Evolutionary conservation across 2,888 invertebrate species (phyloP).

Genomic region (Cataglyphis cursor): DNA sequence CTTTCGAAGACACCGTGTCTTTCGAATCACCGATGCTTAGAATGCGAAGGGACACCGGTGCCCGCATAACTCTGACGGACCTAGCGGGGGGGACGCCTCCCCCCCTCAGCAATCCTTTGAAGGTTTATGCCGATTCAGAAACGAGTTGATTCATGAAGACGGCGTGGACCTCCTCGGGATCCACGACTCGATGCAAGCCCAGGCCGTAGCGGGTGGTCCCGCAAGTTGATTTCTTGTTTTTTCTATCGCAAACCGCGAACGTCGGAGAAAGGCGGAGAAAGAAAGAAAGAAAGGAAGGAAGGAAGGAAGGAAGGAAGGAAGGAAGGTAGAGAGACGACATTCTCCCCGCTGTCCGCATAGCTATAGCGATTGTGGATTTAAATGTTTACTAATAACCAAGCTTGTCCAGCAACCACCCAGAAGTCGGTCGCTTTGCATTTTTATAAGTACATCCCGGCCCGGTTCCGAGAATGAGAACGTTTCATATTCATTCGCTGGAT

Average conservation of each 20-base stretch:
- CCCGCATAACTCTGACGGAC: slow-evolving; percentile 79
- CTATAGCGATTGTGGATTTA: slow-evolving; percentile 86
- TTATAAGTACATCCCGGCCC: slow-evolving; percentile 84
- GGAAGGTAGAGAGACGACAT: slow-evolving; percentile 67
- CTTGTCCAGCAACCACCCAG: slow-evolving; percentile 87
- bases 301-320: background rate
- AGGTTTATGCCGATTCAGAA: slow-evolving; percentile 86
- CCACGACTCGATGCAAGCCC: slow-evolving; percentile 81
- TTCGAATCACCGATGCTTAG: slow-evolving; percentile 27
- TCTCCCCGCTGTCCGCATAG: slow-evolving; percentile 74
- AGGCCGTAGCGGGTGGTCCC: slow-evolving; percentile 86
- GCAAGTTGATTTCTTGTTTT: slow-evolving; percentile 87
- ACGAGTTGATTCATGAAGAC: slow-evolving; percentile 87
- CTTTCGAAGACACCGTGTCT: background rate
- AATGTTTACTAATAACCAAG: slow-evolving; percentile 87
- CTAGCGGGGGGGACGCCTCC: slow-evolving; percentile 65
- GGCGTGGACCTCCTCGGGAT: slow-evolving; percentile 86
- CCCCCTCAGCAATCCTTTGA: slow-evolving; percentile 74
- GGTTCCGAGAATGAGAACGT: slow-evolving; percentile 82
- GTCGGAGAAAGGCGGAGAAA: slow-evolving; percentile 56
- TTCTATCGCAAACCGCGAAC: slow-evolving; percentile 77
- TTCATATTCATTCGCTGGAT: slow-evolving; percentile 83
- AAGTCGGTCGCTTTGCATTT: slow-evolving; percentile 86
- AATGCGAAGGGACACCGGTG: slow-evolving; percentile 51
- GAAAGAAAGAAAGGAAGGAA: slow-evolving; percentile 60